phyloP scores from a whole-genome alignment of 2,797 vertebrate genomes.

The Myotis myotis region DNA sequence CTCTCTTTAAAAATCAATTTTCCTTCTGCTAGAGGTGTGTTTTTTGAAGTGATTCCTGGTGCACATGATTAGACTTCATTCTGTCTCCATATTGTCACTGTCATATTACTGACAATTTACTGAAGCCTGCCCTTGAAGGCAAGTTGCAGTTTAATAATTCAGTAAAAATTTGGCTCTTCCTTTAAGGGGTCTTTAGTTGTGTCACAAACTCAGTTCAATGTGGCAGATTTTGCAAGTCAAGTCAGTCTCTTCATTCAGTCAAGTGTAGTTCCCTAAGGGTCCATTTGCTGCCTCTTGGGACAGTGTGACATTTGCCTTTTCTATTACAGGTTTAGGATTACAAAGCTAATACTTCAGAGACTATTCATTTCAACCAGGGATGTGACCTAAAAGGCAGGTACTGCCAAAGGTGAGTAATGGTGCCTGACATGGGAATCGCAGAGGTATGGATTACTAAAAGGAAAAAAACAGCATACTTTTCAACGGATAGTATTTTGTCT shows the following conservation, averaged over 20 bases:
- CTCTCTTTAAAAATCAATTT: background rate
- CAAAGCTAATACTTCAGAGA: background rate
- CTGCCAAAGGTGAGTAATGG: background rate
- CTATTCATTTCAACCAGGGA: background rate
- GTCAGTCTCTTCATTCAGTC: background rate
- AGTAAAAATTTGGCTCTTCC: background rate
- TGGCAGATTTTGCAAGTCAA: background rate
- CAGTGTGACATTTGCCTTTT: background rate
- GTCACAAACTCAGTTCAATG: background rate
- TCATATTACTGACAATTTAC: background rate
- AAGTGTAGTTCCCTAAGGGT: background rate
- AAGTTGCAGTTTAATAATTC: background rate
- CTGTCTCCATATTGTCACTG: background rate
- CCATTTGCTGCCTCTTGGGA: background rate
- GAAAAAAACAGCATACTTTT: background rate
- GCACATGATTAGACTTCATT: background rate
- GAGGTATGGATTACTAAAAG: background rate
- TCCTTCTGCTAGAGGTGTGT: background rate
- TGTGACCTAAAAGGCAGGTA: background rate
- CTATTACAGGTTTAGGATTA: background rate
- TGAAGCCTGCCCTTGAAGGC: background rate
- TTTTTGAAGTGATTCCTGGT: background rate
- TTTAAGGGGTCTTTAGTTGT: background rate
- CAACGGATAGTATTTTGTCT: background rate
- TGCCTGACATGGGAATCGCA: background rate